Evolutionary conservation across 2,888 invertebrate species (phyloP).

Genomic region (Magallana nippona): DNA sequence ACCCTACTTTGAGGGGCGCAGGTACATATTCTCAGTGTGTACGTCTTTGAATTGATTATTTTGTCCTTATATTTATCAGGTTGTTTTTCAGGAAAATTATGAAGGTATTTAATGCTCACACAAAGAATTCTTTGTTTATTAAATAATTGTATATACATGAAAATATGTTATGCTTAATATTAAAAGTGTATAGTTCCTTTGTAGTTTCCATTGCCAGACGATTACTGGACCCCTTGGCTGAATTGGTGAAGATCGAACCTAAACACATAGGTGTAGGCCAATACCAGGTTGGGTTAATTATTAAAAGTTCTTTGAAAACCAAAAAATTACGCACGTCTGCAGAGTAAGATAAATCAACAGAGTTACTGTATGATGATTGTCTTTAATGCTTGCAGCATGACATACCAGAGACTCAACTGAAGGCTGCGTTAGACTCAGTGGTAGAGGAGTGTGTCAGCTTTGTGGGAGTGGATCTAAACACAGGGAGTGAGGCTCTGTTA

Average conservation of each 20-base stretch:
- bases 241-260: constrained; percentile 95
- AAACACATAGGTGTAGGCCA: constrained; percentile 96
- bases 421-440: constrained; percentile 87
- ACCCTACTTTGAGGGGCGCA: constrained; percentile 90
- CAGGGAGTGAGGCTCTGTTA: constrained; percentile 89
- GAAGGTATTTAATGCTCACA: too few relatives aligned
- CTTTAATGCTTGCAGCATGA: constrained; percentile 85
- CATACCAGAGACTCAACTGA: constrained; percentile 88
- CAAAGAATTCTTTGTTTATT: too few relatives aligned
- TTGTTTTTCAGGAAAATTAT: too few relatives aligned
- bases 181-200: constrained; percentile 34
- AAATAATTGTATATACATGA: too few relatives aligned
- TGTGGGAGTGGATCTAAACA: constrained; percentile 95
- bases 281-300: constrained; percentile 83
- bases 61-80: neutral
- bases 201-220: constrained; percentile 88
- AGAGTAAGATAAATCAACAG: too few relatives aligned
- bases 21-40: constrained; percentile 79
- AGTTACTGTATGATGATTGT: too few relatives aligned
- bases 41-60: neutral
- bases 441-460: constrained; percentile 95
- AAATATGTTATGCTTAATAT: too few relatives aligned
- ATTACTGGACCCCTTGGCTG: constrained; percentile 93
- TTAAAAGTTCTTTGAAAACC: neutral
- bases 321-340: neutral